Evolutionary conservation across 2,797 vertebrate genomes (phyloP), one percentile per base, ranked within the genome.

Genomic region (Microctenopoma steveboyesi): DNA sequence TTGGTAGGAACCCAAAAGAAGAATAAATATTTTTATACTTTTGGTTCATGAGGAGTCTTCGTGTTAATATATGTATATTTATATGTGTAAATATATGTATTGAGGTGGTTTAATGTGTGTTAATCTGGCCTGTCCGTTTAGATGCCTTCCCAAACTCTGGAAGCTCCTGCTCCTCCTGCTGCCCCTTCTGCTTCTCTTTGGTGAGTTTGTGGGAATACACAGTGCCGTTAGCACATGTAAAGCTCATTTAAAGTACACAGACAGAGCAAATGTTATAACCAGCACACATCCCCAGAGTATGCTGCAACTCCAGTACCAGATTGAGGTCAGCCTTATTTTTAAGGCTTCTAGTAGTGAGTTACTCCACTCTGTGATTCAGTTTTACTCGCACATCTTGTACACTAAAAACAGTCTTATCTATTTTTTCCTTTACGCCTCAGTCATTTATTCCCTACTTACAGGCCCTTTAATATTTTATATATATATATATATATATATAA

Each of bases 91-190:
- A 35, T 35, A 35, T 35, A 35, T 35, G 33, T 35, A 35, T 35
- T 7, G 7, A 35, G 9, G 33, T 35, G 7, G 2, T 35, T 9
- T 35, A 35, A 35, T 9, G 33, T 48, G 2, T 76, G 25, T 42
- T 54, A 51, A 18, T 64, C 42, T 72, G 35, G 69, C 7, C 13
- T 3, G 1, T 56, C 39, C 87, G 37, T 91, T 57, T 84, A 98
- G 97, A 91, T 97, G 95, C 91, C 92, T 97, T 90, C 95, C 95
- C 49, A 95, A 91, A 89, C 89, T 94, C 52, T 95, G 91, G 91
- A 95, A 85, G 83, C 89, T 95, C 48, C 85, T 98, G 40, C 74
- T 95, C 69, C 76, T 97, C 60, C 92, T 98, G 68, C 83, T 97
- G 16, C 96, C 94, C 7, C 79, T 99, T 1, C 87, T 97, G 51